Conservation (phyloP, 1,140 invertebrate genomes). For the Lepidurus apus region DNA sequence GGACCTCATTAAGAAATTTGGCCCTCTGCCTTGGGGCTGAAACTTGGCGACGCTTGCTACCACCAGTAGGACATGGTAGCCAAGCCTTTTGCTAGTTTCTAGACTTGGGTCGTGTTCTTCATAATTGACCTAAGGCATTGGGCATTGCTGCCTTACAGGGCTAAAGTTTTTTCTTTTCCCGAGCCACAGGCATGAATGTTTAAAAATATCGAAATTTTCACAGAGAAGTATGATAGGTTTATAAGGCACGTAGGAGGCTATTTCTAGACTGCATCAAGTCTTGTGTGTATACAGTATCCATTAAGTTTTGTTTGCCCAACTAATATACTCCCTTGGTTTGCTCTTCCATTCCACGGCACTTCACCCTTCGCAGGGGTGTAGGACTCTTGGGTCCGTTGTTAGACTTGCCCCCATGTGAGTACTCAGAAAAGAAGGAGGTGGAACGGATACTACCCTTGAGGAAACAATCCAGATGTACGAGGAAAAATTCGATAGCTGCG, state of each 20-base stretch:
- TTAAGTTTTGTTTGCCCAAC: slow-evolving; percentile 4
- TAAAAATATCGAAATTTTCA: too few species aligned
- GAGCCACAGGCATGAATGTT: background rate
- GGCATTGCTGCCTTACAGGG: background rate
- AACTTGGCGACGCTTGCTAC: background rate
- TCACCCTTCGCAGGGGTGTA: background rate
- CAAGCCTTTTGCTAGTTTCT: background rate
- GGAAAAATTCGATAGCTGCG: background rate
- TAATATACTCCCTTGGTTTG: background rate
- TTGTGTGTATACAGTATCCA: background rate
- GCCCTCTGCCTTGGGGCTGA: background rate
- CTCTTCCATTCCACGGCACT: background rate
- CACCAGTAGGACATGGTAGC: background rate
- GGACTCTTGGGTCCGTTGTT: background rate
- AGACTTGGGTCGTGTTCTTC: background rate
- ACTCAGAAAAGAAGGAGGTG: slow-evolving; percentile 36
- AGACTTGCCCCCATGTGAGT: slow-evolving; percentile 23
- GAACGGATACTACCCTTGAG: slow-evolving; percentile 31
- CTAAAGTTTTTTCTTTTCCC: too few species aligned
- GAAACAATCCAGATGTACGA: slow-evolving; percentile 32
- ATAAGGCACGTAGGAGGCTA: too few species aligned
- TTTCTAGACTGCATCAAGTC: too few species aligned
- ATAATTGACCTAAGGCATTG: background rate
- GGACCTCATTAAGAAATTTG: slow-evolving; percentile 6
- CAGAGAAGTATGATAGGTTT: too few species aligned